Conservation (phyloP, 2,113 vertebrate genomes). For the Cottus gobio region DNA sequence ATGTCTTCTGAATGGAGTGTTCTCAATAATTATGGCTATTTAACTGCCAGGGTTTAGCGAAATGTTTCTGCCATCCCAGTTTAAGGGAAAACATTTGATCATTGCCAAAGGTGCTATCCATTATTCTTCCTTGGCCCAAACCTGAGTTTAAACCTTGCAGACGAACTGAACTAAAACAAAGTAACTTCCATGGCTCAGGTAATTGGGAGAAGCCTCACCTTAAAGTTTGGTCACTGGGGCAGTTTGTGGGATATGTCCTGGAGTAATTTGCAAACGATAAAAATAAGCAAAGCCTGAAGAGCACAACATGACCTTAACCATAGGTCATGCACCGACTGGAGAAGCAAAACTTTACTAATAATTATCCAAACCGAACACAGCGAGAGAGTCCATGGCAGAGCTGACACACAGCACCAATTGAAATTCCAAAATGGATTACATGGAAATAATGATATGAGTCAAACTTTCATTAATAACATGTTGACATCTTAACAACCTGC, state of each 20-base stretch:
- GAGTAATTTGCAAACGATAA: neutral
- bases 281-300: neutral
- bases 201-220: neutral
- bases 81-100: neutral
- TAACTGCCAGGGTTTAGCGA: neutral
- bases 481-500: neutral
- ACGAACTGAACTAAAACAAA: neutral
- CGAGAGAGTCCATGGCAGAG: neutral
- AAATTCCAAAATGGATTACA: neutral
- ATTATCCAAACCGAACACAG: neutral
- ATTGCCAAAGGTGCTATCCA: neutral
- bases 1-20: neutral
- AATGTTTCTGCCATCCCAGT: neutral
- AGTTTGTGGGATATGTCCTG: neutral
- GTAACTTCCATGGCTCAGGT: neutral
- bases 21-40: neutral
- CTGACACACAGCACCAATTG: neutral
- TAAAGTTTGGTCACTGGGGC: slow-evolving; percentile 12
- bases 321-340: neutral
- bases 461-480: neutral
- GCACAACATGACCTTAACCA: slow-evolving; percentile 9
- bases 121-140: neutral
- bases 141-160: neutral
- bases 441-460: neutral
- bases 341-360: neutral